A percentile compares a stretch with the other conserved stretches of the same genome.
phyloP scores from a whole-genome alignment of 2,888 invertebrate genomes.

The Boloria euphrosyne region DNA sequence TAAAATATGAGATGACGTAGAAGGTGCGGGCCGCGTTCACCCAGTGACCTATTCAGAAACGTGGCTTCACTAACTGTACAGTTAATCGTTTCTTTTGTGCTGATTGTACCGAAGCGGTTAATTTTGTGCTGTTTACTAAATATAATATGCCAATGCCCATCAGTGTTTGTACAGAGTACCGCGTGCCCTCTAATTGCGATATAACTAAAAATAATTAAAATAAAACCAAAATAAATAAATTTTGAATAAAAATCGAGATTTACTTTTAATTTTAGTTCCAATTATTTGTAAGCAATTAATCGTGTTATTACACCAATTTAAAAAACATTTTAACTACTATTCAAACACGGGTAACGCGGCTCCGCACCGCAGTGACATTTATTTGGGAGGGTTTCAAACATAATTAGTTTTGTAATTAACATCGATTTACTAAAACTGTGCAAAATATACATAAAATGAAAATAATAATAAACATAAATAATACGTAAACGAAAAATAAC shows the following conservation, averaged over 20 bases:
- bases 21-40: slow-evolving; percentile 61
- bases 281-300: neutral
- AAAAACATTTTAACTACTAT: neutral
- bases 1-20: slow-evolving; percentile 51
- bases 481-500: slow-evolving; percentile 45
- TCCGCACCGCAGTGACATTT: slow-evolving; percentile 41
- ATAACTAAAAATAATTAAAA: slow-evolving; percentile 26
- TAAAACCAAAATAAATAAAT: slow-evolving; percentile 20
- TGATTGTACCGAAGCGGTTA: slow-evolving; percentile 38
- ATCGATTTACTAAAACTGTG: slow-evolving; percentile 38
- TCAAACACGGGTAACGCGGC: slow-evolving; percentile 32
- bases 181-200: slow-evolving; percentile 41
- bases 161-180: slow-evolving; percentile 42
- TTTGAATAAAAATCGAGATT: neutral
- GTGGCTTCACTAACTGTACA: slow-evolving; percentile 28
- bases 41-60: slow-evolving; percentile 43
- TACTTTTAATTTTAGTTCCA: neutral
- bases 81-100: slow-evolving; percentile 35
- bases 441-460: slow-evolving; percentile 37
- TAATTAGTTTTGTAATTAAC: slow-evolving; percentile 34
- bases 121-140: slow-evolving; percentile 43
- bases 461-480: slow-evolving; percentile 45
- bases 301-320: neutral
- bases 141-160: slow-evolving; percentile 41
- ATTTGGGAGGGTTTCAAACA: slow-evolving; percentile 15